Evolutionary conservation across 2,888 invertebrate genomes (phyloP), one percentile per base, ranked within the genome.

Genomic region (Mythimna loreyi): DNA sequence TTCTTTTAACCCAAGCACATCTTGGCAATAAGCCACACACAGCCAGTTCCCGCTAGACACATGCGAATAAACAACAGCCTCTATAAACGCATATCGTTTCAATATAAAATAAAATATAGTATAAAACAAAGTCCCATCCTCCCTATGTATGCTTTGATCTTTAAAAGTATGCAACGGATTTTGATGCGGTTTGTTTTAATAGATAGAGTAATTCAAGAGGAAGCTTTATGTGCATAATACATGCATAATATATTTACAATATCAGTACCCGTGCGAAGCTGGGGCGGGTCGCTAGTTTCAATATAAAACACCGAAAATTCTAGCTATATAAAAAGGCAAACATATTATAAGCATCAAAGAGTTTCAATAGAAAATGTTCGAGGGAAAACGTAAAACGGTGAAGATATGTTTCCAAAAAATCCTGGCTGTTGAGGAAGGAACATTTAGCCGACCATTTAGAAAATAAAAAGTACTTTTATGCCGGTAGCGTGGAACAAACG

Each of bases 381-480:
- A 67, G 71, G 53, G 58, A 59, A 49, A 76, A 56, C 58, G 40
- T 72, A 73, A 80, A 70, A 62, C 55, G 43, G 28, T 9, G 28
- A 71, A 78, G 68, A 81, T 79, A 71, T 76, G 74, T 73, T 67
- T 64, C 57, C 59, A 62, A 69, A 73, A 81, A 80, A 71, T 72
- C 73, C 66, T 70, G 65, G 66, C 50, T 56, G 65, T 50, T 67
- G 72, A 75, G 69, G 70, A 71, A 73, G 66, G 82, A 81, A 70
- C 85, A 83, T 86, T 87, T 78, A 62, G 82, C 74, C 76, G 74
- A 61, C 83, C 81, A 79, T 85, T 87, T 81, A 75, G 80, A 81
- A 84, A 87, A 86, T 86, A 86, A 88, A 88, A 85, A 83, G 79
- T 77, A 70, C 72, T 81, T 81, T 83, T 84, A 82, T 78, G 84